A percentile compares a stretch with the other conserved stretches of the same genome.
phyloP scores from a whole-genome alignment of 2,797 vertebrate species.

The Scarus forsteni region DNA sequence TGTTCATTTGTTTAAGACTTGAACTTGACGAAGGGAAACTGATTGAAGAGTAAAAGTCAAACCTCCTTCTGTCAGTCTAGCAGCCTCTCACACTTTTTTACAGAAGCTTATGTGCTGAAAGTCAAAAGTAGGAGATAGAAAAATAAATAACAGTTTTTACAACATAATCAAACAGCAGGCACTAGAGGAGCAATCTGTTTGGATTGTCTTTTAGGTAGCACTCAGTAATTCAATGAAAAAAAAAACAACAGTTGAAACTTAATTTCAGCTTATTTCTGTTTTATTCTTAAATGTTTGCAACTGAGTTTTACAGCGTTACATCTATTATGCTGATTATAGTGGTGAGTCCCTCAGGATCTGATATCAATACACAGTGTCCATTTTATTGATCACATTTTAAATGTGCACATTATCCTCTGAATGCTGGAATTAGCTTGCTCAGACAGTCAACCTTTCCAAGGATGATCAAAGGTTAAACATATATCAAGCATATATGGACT shows the following conservation, averaged over 20 bases:
- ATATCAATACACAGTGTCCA: slow-evolving; percentile 20
- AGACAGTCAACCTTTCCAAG: slow-evolving; percentile 6
- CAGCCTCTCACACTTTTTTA: not conserved
- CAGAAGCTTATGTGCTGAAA: slow-evolving; percentile 6
- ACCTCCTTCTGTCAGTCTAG: slow-evolving; percentile 13
- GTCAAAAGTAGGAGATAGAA: slow-evolving; percentile 5
- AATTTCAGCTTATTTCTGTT: not conserved
- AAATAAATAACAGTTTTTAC: slow-evolving; percentile 2
- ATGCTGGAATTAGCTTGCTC: slow-evolving; percentile 8
- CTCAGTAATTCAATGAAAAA: not conserved
- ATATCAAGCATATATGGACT: too few species aligned
- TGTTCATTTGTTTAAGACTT: slow-evolving; percentile 26
- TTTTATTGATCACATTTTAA: slow-evolving; percentile 38
- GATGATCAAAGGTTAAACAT: slow-evolving; percentile 33
- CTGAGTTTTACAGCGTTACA: slow-evolving; percentile 10
- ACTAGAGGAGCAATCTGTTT: not conserved
- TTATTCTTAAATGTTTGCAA: not conserved
- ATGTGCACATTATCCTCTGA: not conserved
- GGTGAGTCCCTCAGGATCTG: slow-evolving; percentile 13
- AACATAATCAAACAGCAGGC: not conserved
- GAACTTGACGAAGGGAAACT: slow-evolving; percentile 18
- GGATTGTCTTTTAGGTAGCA: slow-evolving; percentile 11
- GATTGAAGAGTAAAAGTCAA: slow-evolving; percentile 10
- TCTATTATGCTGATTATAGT: slow-evolving; percentile 2
- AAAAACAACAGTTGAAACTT: not conserved